phyloP scores from a whole-genome alignment of 2,113 vertebrate species.

The Gallinago undulata region DNA sequence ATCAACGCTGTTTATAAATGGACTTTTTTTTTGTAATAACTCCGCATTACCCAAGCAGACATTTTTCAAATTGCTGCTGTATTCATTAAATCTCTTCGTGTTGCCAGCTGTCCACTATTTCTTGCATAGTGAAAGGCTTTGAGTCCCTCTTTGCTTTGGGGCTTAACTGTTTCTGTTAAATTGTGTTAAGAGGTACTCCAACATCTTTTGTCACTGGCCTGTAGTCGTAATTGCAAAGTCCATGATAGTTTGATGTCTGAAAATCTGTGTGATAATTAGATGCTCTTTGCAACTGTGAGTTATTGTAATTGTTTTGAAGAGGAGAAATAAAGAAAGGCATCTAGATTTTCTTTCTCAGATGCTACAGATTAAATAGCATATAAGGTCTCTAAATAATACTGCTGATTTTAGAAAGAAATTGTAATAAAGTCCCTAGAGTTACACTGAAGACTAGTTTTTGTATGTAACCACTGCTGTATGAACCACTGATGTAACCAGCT shows the following conservation, averaged over 20 bases:
- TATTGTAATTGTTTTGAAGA: neutral
- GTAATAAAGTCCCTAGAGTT: neutral
- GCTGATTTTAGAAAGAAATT: slow-evolving; percentile 13
- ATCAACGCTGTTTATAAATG: slow-evolving; percentile 20
- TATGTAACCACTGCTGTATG: neutral
- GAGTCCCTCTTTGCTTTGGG: neutral
- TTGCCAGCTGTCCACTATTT: neutral
- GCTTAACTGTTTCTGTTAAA: neutral
- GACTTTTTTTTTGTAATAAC: neutral
- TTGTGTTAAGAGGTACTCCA: neutral
- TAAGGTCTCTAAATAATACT: neutral
- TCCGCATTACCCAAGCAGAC: neutral
- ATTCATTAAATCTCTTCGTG: neutral
- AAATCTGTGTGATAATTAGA: neutral
- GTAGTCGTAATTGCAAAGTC: neutral
- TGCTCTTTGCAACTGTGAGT: neutral
- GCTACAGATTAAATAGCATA: neutral
- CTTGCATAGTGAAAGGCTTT: neutral
- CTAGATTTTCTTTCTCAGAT: slow-evolving; percentile 18
- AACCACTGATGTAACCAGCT: slow-evolving; percentile 32
- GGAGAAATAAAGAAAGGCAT: neutral
- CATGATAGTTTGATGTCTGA: neutral
- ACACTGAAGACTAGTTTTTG: neutral
- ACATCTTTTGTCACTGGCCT: neutral
- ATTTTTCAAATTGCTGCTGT: slow-evolving; percentile 26